Base-by-base conservation (phyloP, 2,113 vertebrate species). In the Genyomyrus donnyi region DNA sequence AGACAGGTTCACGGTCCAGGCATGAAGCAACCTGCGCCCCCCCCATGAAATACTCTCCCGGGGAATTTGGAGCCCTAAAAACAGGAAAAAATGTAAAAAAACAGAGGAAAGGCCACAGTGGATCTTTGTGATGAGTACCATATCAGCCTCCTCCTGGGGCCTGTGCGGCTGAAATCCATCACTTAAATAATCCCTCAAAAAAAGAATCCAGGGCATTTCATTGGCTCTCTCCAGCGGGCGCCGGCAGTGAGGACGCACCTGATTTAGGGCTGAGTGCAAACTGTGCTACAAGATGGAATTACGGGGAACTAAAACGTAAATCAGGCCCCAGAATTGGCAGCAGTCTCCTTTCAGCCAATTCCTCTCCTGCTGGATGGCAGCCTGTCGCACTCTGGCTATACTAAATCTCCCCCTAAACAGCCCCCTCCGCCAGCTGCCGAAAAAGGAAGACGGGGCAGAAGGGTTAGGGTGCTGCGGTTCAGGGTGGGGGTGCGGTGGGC, bases 361-460 rank as follows among this genome's bases (percentile, higher is more conserved):
- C 45, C n/a, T 90, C 50, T 87, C 45, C 80, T 48, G 27, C 35
- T 4, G 19, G 89, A 92, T 53, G 84, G 89, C 42, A 88, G 91
- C 90, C 91, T 90, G 90, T 85, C 91, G 90, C 90, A 91, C 91
- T 90, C 85, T 3, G 42, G 90, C 90, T 49, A 46, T 85, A 90
- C 91, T 92, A 92, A 93, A 95, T 95, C 93, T 92, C 89, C 88
- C 87, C 52, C 50, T 84, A 92, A 94, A 91, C 91, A 92, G 92
- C 70, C 87, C 62, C 62, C 80, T 87, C 53, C 83, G 88, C 80
- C 83, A 31, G 46, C 46, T 6, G 6, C 15, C 3, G 62, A 74
- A 19, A 74, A 8, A n/a, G 80, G 19, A 46, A 85, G 45, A 77
- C 1, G 31, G 35, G 70, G 70, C 31, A 17, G 39, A 31, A 39